Percentiles rank a stretch among this genome's conserved stretches.
Evolutionary conservation across 2,888 invertebrate genomes (phyloP).

Genomic region (Heliconius cydno): DNA sequence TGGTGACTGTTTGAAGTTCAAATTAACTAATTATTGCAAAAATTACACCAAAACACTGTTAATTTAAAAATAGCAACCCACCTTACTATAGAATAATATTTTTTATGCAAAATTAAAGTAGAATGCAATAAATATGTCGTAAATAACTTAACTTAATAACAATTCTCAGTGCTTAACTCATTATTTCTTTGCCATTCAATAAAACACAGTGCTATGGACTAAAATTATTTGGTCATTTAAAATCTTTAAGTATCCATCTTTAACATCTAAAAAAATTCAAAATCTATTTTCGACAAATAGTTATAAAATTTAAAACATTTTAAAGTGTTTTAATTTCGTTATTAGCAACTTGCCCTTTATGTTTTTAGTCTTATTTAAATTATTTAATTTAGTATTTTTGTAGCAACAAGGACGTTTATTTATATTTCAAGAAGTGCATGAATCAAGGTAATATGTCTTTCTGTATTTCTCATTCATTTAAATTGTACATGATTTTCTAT

Average conservation of each 20-base stretch:
- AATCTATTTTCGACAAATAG: neutral
- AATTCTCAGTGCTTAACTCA: neutral
- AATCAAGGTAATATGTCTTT: neutral
- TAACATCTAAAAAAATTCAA: neutral
- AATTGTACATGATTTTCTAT: too few relatives aligned
- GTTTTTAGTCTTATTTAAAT: neutral
- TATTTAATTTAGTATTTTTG: neutral
- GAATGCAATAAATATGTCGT: neutral
- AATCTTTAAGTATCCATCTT: neutral
- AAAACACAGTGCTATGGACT: neutral
- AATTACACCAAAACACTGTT: neutral
- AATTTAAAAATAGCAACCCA: too few relatives aligned
- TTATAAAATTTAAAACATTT: neutral
- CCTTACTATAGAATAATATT: too few relatives aligned
- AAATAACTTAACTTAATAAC: neutral
- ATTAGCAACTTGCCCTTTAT: conserved; percentile 16
- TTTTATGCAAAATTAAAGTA: too few relatives aligned
- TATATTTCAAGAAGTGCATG: neutral
- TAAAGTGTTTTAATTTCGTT: neutral
- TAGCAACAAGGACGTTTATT: neutral
- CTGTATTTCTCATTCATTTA: too few relatives aligned
- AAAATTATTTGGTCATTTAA: neutral
- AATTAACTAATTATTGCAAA: neutral
- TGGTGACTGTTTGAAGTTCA: neutral
- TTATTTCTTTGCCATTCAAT: neutral